Conservation (phyloP, 2,797 vertebrate genomes). For the Microctenopoma lineatum region DNA sequence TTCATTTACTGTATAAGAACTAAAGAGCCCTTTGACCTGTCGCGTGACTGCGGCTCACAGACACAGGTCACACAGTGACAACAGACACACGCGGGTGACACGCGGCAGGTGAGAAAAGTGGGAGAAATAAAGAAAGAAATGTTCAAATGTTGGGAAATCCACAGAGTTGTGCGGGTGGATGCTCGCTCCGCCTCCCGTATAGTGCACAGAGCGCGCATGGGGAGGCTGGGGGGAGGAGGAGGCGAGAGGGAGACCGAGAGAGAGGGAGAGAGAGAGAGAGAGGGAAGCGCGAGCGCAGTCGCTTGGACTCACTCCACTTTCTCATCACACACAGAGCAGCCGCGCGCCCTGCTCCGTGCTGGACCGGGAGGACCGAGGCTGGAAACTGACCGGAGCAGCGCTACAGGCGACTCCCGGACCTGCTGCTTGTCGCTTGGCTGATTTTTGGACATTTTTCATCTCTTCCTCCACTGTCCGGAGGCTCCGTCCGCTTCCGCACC, state of each 20-base stretch:
- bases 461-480: constrained; percentile 3
- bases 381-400: constrained; percentile 52
- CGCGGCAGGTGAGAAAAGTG: not conserved
- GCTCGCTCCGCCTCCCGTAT: constrained; percentile 60
- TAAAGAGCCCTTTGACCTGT: not conserved
- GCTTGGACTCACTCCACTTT: constrained; percentile 79
- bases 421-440: constrained; percentile 25
- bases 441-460: not conserved
- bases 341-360: constrained; percentile 69
- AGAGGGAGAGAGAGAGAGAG: constrained; percentile 23
- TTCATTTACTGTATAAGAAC: constrained; percentile 16
- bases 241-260: not conserved
- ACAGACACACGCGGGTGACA: too few species aligned
- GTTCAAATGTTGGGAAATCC: constrained; percentile 58
- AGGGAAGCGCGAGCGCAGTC: constrained; percentile 57
- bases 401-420: constrained; percentile 45
- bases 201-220: constrained; percentile 41
- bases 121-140: not conserved
- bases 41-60: constrained; percentile 1
- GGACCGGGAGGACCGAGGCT: constrained; percentile 62
- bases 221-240: constrained; percentile 8
- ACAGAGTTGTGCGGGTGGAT: constrained; percentile 48
- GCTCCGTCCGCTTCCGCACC: constrained; percentile 8
- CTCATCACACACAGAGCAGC: constrained; percentile 64
- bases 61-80: not conserved